phyloP scores from a whole-genome alignment of 2,888 invertebrate genomes.

The Sepiola atlantica region DNA sequence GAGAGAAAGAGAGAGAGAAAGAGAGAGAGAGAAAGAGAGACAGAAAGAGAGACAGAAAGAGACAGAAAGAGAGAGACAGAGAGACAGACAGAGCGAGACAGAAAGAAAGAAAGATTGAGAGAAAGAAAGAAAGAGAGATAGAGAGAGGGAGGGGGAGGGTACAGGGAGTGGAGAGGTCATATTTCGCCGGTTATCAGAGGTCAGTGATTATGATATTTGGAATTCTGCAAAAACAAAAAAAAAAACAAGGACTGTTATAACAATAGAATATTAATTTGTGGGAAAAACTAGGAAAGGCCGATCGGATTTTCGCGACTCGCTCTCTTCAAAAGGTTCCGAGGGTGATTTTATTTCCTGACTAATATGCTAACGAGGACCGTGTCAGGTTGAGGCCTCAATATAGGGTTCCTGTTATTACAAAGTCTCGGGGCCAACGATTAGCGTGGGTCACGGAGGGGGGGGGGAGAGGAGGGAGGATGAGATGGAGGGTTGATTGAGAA shows the following conservation, averaged over 20 bases:
- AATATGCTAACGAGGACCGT: background rate
- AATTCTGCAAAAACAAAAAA: background rate
- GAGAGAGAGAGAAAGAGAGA: background rate
- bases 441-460: too few relatives aligned
- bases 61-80: background rate
- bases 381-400: background rate
- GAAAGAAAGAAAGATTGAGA: background rate
- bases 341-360: background rate
- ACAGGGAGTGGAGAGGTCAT: too few relatives aligned
- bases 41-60: background rate
- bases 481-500: background rate
- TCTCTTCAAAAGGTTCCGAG: background rate
- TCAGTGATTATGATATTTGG: background rate
- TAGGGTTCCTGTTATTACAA: background rate
- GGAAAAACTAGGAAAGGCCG: background rate
- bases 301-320: background rate
- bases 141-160: background rate
- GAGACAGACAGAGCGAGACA: background rate
- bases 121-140: background rate
- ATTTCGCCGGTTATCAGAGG: background rate
- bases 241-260: background rate
- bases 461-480: background rate
- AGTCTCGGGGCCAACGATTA: background rate
- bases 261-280: conserved; percentile 9
- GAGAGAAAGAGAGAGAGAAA: background rate